phyloP scores from a whole-genome alignment of 2,113 vertebrate genomes.

The Lagenorhynchus albirostris region DNA sequence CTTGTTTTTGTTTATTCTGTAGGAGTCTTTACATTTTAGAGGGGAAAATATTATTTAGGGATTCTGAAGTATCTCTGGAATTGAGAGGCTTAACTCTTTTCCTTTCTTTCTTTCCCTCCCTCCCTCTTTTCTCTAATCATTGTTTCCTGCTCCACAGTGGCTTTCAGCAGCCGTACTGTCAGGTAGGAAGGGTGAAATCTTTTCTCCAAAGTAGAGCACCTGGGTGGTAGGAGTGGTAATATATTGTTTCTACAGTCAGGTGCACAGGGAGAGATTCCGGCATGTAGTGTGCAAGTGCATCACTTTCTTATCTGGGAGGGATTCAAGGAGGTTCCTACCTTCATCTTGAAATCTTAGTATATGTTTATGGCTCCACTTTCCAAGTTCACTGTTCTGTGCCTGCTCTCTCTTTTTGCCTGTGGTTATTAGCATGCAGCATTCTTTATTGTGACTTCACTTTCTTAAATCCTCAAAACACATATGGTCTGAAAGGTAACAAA shows the following conservation, averaged over 20 bases:
- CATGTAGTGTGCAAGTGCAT: rapidly evolving
- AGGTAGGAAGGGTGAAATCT: conserved; percentile 35
- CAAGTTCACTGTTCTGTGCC: background rate
- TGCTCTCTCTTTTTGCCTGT: background rate
- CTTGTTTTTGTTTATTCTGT: background rate
- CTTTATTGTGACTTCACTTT: background rate
- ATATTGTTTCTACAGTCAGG: background rate
- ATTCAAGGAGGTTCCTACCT: background rate
- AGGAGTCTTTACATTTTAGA: background rate
- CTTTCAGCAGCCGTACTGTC: conserved; percentile 12
- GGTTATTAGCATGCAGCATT: background rate
- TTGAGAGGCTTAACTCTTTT: background rate
- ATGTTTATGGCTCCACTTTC: background rate
- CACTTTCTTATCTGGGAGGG: background rate
- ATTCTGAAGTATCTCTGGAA: background rate
- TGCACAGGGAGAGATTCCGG: background rate
- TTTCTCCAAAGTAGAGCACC: conserved; percentile 52
- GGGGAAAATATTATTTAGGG: background rate
- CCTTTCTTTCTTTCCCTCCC: background rate
- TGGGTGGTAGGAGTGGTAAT: background rate
- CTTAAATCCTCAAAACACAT: background rate
- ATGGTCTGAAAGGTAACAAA: background rate
- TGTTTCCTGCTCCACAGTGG: rapidly evolving
- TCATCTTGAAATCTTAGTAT: background rate
- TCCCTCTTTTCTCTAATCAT: background rate